Base-by-base conservation (phyloP, 2,888 invertebrate genomes). In the Pollenia griseotomentosa region DNA sequence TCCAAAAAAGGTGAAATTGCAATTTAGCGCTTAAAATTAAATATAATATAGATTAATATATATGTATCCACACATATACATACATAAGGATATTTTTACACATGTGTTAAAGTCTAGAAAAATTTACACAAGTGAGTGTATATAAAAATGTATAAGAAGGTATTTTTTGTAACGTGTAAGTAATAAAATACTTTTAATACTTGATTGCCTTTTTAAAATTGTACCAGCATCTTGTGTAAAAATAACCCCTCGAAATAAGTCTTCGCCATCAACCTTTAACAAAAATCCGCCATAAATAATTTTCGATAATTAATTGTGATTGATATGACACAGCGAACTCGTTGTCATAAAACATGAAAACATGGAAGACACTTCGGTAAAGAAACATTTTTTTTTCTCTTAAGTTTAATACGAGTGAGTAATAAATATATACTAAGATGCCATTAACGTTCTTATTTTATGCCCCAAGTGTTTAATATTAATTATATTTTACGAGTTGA, bases 231-330 rank as follows among this genome's bases (percentile, higher is more conserved):
- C 16, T 42, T 53, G 19, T 33, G 33, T 33, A 33, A 33, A 8
- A 55, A 19, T n/a, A 48, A 42, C 16, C 14, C 12, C 6, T 9
- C 19, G 44, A 33, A 57, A 40, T 48, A 10, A 71, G 48, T 63
- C 63, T 68, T 14, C 4, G 61, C 48, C 57, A 61, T 68, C 70
- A 59, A 63, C 44, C 51, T 86, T 68, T 46, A 70, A 63, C 23
- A 40, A n/a, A 42, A 83, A 65, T 33, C 55, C 73, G 53, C 61
- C 51, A 74, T 82, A 74, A 86, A 83, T 82, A 79, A 70, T 80
- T 77, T 51, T 12, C 68, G 23, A 74, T 78, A 85, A 91, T 91
- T 92, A 91, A 92, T 90, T 91, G 90, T 92, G 92, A 92, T 92
- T 90, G 90, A 92, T 92, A 89, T 88, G 88, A 89, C 87, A 90